Conservation (phyloP, 2,113 vertebrate species). For the Strix aluco region DNA sequence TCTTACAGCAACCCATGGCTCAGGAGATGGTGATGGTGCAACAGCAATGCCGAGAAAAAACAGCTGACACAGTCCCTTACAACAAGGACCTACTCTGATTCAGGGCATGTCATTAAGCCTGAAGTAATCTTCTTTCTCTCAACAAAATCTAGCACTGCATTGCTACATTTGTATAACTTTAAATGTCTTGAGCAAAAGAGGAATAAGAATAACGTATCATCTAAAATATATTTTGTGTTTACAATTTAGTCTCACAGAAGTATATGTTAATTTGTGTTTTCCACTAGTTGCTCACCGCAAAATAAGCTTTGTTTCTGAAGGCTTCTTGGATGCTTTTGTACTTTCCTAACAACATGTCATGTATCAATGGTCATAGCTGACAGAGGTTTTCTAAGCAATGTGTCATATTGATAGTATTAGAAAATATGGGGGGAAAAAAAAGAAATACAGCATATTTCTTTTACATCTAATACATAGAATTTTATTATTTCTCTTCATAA, state of each 20-base stretch:
- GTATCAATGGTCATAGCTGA: not conserved
- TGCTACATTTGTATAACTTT: not conserved
- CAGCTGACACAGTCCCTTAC: no score
- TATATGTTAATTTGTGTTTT: not conserved
- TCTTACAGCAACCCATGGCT: no score
- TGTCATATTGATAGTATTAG: not conserved
- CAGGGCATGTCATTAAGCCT: not conserved
- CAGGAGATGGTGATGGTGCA: no score
- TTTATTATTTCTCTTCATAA: not conserved
- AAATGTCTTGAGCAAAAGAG: not conserved
- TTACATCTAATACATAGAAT: not conserved
- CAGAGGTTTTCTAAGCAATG: not conserved
- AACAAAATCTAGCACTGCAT: not conserved
- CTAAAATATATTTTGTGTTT: not conserved
- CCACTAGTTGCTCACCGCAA: not conserved
- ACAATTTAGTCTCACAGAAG: not conserved
- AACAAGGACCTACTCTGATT: not conserved
- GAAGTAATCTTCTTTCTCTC: not conserved
- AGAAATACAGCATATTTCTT: not conserved
- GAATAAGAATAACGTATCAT: not conserved
- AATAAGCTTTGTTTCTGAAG: not conserved
- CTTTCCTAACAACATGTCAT: not conserved
- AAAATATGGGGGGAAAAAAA: not conserved
- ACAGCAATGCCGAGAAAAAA: no score
- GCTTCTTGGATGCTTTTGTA: not conserved